phyloP scores from a whole-genome alignment of 2,888 invertebrate genomes.

The Heliconius ethilla region DNA sequence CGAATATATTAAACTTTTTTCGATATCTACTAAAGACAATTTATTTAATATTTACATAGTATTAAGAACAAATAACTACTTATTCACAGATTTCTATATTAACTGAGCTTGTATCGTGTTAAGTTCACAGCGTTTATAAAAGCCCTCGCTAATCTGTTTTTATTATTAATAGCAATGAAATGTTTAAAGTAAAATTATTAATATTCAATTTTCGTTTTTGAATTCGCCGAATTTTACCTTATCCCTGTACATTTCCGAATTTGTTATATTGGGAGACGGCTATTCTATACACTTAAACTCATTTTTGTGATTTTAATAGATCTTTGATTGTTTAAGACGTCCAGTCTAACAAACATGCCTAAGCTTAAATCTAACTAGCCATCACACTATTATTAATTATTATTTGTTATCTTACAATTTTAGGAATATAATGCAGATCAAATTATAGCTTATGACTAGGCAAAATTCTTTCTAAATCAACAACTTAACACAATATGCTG shows the following conservation, averaged over 20 bases:
- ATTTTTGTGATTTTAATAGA: slow-evolving; percentile 43
- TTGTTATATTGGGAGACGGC: slow-evolving; percentile 64
- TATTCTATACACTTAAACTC: slow-evolving; percentile 42
- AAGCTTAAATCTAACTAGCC: slow-evolving; percentile 57
- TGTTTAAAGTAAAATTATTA: slow-evolving; percentile 52
- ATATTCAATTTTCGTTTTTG: slow-evolving; percentile 43
- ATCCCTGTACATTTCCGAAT: slow-evolving; percentile 82
- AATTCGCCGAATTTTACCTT: slow-evolving; percentile 62
- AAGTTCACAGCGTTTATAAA: slow-evolving; percentile 72
- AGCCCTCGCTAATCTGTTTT: slow-evolving; percentile 58
- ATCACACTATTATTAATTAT: slow-evolving; percentile 62
- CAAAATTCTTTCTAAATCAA: slow-evolving; percentile 71
- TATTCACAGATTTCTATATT: slow-evolving; percentile 69
- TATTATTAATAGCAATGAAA: slow-evolving; percentile 47
- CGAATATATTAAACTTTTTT: slow-evolving; percentile 79
- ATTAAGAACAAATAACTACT: slow-evolving; percentile 64
- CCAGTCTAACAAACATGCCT: slow-evolving; percentile 50
- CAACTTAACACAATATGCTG: slow-evolving; percentile 57
- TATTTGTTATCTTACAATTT: slow-evolving; percentile 63
- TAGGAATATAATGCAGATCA: slow-evolving; percentile 68
- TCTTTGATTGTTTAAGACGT: slow-evolving; percentile 39
- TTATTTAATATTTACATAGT: slow-evolving; percentile 66
- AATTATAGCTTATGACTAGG: slow-evolving; percentile 81
- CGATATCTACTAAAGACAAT: slow-evolving; percentile 65
- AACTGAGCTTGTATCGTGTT: slow-evolving; percentile 70